Base-by-base conservation (phyloP, 2,113 vertebrate genomes). In the Melanerpes aurifrons region DNA sequence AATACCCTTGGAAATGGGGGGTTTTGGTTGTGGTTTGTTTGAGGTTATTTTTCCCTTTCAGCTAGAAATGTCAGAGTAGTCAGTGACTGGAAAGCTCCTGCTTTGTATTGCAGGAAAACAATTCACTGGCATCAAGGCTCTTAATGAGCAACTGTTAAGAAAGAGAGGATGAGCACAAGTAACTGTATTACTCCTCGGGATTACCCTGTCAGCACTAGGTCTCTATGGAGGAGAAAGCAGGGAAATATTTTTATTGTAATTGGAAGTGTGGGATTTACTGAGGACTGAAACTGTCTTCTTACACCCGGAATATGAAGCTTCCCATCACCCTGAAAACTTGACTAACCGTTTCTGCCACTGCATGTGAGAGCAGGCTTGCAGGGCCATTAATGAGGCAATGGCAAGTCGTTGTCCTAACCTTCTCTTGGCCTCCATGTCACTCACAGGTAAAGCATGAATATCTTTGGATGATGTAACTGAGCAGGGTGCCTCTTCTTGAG, bases 111-210 rank as follows among this genome's bases (percentile, higher is more conserved):
- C 77, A 64, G 54, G 48, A 71, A 59, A 93, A 85, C 18, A 48
- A 37, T 91, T 83, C 75, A 54, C 31, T 58, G 28, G 61, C 61
- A 35, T 88, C 62, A 61, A 79, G 62, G 29, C 54, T 53, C 74
- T 79, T 92, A 92, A 96, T 87, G 89, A 97, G 81, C 84, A 63
- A 83, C 25, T 40, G 14, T 64, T 89, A 70, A 77, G 70, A 37
- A 85, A n/a, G 26, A 82, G 74, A 84, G 20, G 62, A 58, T 62
- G 40, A 93, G 58, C 47, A 68, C 29, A 84, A 93, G 32, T 89
- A 74, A 89, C 77, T 82, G 57, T 69, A 63, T 88, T 88, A 62
- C 85, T 92, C 61, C 2, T 50, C 48, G 71, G 78, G 79, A 68
- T 89, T 93, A 56, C 16, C 4, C 59, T 93, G 91, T 94, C 81